Percentiles rank a stretch among this genome's conserved stretches.
phyloP scores from a whole-genome alignment of 2,888 invertebrate genomes.

The Drosophila emarginata region DNA sequence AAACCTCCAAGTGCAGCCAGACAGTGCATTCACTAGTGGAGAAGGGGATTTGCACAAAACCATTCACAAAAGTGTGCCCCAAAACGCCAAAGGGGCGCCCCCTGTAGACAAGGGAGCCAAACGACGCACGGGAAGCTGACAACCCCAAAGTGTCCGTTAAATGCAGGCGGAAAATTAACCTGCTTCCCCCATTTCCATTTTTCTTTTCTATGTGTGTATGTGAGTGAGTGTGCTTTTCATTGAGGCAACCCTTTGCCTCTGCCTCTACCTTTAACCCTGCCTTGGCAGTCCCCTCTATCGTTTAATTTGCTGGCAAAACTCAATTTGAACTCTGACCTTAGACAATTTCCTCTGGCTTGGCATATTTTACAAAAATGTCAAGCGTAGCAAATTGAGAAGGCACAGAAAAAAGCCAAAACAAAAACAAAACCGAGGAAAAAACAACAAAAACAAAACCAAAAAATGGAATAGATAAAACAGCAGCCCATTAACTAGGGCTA shows the following conservation, averaged over 20 bases:
- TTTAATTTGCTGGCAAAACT: conserved; percentile 49
- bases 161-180: conserved; percentile 44
- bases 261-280: not conserved
- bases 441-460: not conserved
- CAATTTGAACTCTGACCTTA: conserved; percentile 71
- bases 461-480: conserved; percentile 1
- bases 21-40: conserved; percentile 52
- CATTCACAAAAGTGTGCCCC: conserved; percentile 12
- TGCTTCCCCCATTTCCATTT: conserved; percentile 5
- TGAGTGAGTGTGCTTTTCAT: conserved; percentile 29
- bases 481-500: not conserved
- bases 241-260: conserved; percentile 7
- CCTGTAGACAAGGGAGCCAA: not conserved
- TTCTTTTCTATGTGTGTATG: not conserved
- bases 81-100: not conserved
- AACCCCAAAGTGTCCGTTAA: conserved; percentile 44
- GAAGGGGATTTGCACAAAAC: not conserved
- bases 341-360: conserved; percentile 32
- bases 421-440: too few species aligned
- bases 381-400: conserved; percentile 47
- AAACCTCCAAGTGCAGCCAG: conserved; percentile 41
- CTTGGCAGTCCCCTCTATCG: conserved; percentile 12
- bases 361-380: conserved; percentile 47
- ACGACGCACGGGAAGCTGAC: conserved; percentile 4
- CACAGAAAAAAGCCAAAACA: not conserved